A percentile compares a stretch with the other conserved stretches of the same genome.
Conservation (phyloP, 2,113 vertebrate genomes). For the Cynopterus brachyotis region DNA sequence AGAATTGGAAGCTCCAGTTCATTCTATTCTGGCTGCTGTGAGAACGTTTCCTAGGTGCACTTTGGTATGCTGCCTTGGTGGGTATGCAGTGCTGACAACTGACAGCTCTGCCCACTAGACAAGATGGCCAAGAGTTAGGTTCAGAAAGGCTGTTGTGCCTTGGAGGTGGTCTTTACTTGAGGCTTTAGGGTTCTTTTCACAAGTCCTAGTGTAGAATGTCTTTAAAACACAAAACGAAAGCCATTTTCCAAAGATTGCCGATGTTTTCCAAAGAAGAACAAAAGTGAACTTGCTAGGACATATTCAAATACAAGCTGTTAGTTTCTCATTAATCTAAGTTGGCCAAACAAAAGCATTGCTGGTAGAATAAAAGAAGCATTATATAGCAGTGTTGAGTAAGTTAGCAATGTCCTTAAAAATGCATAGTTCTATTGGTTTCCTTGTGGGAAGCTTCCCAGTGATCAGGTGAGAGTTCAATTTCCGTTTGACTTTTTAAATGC, state of each 20-base stretch:
- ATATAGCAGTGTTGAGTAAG: not conserved
- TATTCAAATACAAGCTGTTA: slow-evolving; percentile 46
- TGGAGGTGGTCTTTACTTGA: slow-evolving; percentile 62
- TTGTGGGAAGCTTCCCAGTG: not conserved
- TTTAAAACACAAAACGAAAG: slow-evolving; percentile 63
- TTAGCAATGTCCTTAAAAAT: not conserved
- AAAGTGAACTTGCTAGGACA: slow-evolving; percentile 66
- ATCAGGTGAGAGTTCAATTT: slow-evolving; percentile 61
- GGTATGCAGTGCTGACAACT: not conserved
- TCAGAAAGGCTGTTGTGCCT: slow-evolving; percentile 13
- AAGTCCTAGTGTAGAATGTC: not conserved
- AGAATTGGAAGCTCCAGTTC: not conserved
- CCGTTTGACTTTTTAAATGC: slow-evolving; percentile 48
- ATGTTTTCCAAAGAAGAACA: slow-evolving; percentile 65
- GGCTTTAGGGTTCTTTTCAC: slow-evolving; percentile 17
- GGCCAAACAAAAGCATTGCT: slow-evolving; percentile 65
- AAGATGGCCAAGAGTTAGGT: not conserved
- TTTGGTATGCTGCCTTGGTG: not conserved
- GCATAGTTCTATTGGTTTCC: not conserved
- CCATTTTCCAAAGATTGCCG: slow-evolving; percentile 20
- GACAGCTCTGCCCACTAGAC: not conserved
- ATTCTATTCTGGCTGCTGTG: not conserved
- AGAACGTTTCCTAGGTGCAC: not conserved
- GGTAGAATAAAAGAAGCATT: slow-evolving; percentile 7
- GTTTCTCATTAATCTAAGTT: slow-evolving; percentile 71